Percentiles rank a stretch among this genome's conserved stretches.
Evolutionary conservation across 2,797 vertebrate species (phyloP).

Genomic region (Tangara arthus): DNA sequence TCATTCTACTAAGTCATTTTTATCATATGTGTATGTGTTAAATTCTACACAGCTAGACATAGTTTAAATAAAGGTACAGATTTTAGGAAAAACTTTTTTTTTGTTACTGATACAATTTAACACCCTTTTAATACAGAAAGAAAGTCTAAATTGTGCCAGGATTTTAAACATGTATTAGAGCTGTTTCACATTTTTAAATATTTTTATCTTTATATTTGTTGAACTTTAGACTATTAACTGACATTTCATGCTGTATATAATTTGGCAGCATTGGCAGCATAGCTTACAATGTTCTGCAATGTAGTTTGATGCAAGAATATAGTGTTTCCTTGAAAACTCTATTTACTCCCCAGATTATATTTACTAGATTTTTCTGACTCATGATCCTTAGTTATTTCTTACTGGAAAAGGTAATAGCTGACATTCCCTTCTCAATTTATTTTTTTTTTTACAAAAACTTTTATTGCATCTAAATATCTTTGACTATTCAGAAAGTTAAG

Average conservation of each 20-base stretch:
- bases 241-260: neutral
- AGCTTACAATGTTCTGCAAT: neutral
- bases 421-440: neutral
- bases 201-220: neutral
- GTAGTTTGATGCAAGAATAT: neutral
- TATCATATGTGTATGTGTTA: neutral
- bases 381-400: neutral
- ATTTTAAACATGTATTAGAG: neutral
- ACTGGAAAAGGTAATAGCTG: neutral
- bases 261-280: neutral
- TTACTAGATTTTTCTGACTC: neutral
- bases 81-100: neutral
- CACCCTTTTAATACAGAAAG: neutral
- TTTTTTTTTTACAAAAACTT: neutral
- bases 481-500: neutral
- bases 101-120: neutral
- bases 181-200: neutral
- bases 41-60: neutral
- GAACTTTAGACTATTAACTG: neutral
- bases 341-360: neutral
- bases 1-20: neutral
- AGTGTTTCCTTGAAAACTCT: neutral
- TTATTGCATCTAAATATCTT: neutral
- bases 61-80: neutral
- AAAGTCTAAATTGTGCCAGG: neutral